Conservation (phyloP, 1,140 invertebrate species). For the Drosophila yakuba region DNA sequence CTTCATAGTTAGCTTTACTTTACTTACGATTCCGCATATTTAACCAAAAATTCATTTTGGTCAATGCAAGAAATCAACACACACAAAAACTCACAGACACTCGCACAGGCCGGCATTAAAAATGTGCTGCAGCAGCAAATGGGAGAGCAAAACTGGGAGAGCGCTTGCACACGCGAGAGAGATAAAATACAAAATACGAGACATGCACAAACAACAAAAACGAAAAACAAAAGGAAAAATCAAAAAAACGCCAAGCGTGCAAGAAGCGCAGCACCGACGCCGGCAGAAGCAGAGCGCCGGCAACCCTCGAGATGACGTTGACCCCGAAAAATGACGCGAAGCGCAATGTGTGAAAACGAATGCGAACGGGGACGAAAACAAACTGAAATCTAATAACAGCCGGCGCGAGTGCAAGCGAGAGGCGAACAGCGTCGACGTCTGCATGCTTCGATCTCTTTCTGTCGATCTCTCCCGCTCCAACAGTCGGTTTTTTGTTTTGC, state of each 20-base stretch:
- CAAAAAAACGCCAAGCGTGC: constrained; percentile 48
- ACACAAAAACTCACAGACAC: constrained; percentile 13
- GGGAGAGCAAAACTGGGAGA: constrained; percentile 7
- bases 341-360: constrained; percentile 80
- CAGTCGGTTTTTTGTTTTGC: constrained; percentile 50
- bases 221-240: constrained; percentile 20
- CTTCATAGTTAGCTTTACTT: constrained; percentile 59
- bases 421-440: constrained; percentile 42
- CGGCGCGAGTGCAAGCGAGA: constrained; percentile 61
- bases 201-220: constrained; percentile 51
- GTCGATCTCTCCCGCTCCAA: not conserved
- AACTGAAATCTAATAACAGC: constrained; percentile 76
- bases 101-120: constrained; percentile 55
- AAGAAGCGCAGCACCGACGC: constrained; percentile 47
- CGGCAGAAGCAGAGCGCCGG: constrained; percentile 32
- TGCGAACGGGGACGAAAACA: constrained; percentile 79
- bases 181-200: constrained; percentile 54
- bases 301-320: constrained; percentile 82
- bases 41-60: constrained; percentile 62
- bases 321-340: constrained; percentile 82
- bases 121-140: constrained; percentile 62
- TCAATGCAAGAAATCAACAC: constrained; percentile 67
- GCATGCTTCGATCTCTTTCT: constrained; percentile 18
- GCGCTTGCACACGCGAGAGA: constrained; percentile 13
- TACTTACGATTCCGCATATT: constrained; percentile 44